Evolutionary conservation across 2,113 vertebrate genomes (phyloP).

Genomic region (Vulpes ferrilata): DNA sequence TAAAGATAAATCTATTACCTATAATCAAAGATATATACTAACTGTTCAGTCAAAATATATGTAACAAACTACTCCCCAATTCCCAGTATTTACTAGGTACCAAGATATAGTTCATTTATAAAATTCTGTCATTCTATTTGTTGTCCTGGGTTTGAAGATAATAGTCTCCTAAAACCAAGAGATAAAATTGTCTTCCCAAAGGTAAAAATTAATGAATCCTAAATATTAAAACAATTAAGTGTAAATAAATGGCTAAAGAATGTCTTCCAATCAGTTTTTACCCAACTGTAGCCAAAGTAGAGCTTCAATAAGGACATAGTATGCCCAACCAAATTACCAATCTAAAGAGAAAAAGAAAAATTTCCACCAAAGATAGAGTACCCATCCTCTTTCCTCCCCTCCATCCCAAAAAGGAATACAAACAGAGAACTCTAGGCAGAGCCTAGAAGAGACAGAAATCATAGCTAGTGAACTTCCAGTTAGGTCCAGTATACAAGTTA

Average conservation of each 20-base stretch:
- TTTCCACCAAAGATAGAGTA: slow-evolving; percentile 28
- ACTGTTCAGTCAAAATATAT: neutral
- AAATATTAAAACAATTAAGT: slow-evolving; percentile 32
- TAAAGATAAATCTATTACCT: slow-evolving; percentile 22
- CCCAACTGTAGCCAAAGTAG: neutral
- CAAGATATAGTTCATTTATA: slow-evolving; percentile 4
- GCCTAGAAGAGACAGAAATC: neutral
- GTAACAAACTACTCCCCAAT: neutral
- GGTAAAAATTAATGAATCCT: neutral
- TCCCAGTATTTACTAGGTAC: neutral
- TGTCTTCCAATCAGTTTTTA: neutral
- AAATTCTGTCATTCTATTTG: slow-evolving; percentile 42
- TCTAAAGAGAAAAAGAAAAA: slow-evolving; percentile 14
- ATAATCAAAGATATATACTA: slow-evolving; percentile 23
- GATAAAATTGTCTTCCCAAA: slow-evolving; percentile 27
- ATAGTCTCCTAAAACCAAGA: neutral
- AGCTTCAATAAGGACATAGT: slow-evolving; percentile 1
- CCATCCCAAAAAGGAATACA: neutral
- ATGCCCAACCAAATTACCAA: neutral
- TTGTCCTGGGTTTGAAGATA: neutral
- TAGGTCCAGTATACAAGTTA: neutral
- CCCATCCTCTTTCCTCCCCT: neutral
- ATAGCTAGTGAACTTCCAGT: neutral
- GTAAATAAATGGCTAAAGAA: neutral
- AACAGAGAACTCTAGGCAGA: neutral